Conservation (phyloP, 1,140 invertebrate genomes). For the Antheraea mylitta region DNA sequence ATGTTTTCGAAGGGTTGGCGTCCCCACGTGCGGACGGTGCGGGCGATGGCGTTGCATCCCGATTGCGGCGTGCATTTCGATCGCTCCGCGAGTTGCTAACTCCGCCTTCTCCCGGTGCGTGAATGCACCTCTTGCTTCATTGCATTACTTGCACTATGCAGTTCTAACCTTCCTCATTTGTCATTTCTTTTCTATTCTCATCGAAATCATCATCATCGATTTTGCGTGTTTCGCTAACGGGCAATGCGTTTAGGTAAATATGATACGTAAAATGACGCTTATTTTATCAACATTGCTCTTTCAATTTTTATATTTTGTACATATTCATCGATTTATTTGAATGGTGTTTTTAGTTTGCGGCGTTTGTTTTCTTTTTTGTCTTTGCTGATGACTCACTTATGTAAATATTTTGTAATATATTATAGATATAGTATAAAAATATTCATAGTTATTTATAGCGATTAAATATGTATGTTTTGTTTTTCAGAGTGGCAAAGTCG, state of each 20-base stretch:
- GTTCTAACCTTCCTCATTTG: background rate
- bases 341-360: slow-evolving; percentile 7
- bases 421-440: background rate
- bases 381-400: background rate
- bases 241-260: background rate
- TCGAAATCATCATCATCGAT: background rate
- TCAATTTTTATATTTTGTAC: background rate
- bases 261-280: background rate
- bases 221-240: background rate
- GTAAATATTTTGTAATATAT: slow-evolving; percentile 3
- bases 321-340: background rate
- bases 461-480: background rate
- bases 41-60: slow-evolving; percentile 52
- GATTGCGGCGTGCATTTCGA: slow-evolving; percentile 62
- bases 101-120: slow-evolving; percentile 56
- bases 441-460: background rate
- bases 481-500: slow-evolving; percentile 27
- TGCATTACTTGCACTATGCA: background rate
- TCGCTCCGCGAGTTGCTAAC: slow-evolving; percentile 64
- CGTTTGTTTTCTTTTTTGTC: slow-evolving; percentile 5
- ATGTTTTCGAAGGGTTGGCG: slow-evolving; percentile 43
- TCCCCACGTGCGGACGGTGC: slow-evolving; percentile 25
- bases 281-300: background rate
- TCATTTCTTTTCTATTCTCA: background rate
- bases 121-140: slow-evolving; percentile 31